Conservation (phyloP, 1,140 invertebrate genomes). For the Eulimnadia texana region DNA sequence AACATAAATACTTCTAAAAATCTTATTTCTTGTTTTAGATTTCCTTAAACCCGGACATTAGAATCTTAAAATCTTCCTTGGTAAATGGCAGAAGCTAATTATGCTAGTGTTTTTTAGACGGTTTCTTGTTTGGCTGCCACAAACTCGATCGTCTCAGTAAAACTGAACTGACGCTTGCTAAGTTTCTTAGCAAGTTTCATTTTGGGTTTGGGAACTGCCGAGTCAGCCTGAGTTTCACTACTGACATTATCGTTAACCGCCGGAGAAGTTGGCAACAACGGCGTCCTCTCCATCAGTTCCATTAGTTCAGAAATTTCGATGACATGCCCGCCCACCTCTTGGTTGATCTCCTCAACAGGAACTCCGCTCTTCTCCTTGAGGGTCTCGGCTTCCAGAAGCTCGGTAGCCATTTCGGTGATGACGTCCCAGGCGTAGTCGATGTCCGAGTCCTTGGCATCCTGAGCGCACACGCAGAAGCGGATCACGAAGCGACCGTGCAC, state of each 20-base stretch:
- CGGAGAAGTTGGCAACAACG: not conserved
- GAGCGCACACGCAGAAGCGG: slow-evolving; percentile 66
- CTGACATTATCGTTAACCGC: no score
- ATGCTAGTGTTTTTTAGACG: not conserved
- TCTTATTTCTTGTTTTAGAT: no score
- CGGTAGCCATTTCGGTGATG: slow-evolving; percentile 31
- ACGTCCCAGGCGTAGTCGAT: slow-evolving; percentile 42
- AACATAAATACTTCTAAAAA: no score
- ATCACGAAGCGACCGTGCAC: slow-evolving; percentile 41
- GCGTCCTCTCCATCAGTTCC: slow-evolving; percentile 14
- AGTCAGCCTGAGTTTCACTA: no score
- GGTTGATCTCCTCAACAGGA: slow-evolving; percentile 15
- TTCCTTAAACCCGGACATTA: no score
- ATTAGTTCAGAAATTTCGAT: slow-evolving; percentile 17
- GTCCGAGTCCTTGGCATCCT: slow-evolving; percentile 59
- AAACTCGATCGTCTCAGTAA: slow-evolving; percentile 17
- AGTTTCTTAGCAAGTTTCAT: slow-evolving; percentile 15
- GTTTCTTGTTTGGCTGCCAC: slow-evolving; percentile 10
- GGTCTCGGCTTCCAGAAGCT: slow-evolving; percentile 26
- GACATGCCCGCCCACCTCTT: slow-evolving; percentile 15
- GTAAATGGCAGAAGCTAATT: no score
- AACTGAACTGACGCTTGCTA: slow-evolving; percentile 17
- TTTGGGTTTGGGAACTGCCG: slow-evolving; percentile 11
- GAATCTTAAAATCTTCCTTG: no score
- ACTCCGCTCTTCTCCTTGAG: slow-evolving; percentile 17